Evolutionary conservation across 2,113 vertebrate genomes (phyloP), one percentile per base, ranked within the genome.

Genomic region (Limanda limanda): DNA sequence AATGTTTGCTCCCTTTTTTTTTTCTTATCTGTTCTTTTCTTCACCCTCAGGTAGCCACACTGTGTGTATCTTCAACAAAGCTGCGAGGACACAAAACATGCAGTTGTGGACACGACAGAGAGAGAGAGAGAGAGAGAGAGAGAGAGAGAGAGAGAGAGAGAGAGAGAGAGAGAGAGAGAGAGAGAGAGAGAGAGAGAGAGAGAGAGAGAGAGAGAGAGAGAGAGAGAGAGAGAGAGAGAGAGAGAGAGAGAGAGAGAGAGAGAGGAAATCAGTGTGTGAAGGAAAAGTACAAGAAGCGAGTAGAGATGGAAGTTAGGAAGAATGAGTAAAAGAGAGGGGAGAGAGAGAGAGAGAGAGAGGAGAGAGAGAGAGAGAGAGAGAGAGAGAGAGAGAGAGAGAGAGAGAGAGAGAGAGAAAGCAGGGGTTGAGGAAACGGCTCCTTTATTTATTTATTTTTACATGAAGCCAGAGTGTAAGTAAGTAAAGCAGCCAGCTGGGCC

Each of bases 401-500:
- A 58, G 45, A 42, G 74, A 59, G 57, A 47, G 69, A 51, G 25
- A 75, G 55, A 31, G 35, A 68, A 57, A 67, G 54, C 71, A 11
- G 13, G 21, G 67, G 24, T 79, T 17, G 66, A 68, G 59, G 70
- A 84, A 72, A 60, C 48, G 24, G 24, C 31, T 68, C 51, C 40
- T 64, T 89, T 87, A 85, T 91, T 88, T 88, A 85, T 90, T 89
- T 88, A 87, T 91, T 82, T 88, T 68, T 57, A 76, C 71, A 86
- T 78, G 87, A 88, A 85, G 81, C 58, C 80, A 65, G 74, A 76
- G 83, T 89, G 89, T 91, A 86, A 88, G 91, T 88, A 89, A 89
- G 86, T 78, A 64, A 83, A 85, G 87, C 88, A 90, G 89, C 91
- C 92, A 95, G 87, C 92, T 94, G 93, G 86, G 92, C 86, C 85